Conservation (phyloP, 2,888 invertebrate species). For the Phasia obesa region DNA sequence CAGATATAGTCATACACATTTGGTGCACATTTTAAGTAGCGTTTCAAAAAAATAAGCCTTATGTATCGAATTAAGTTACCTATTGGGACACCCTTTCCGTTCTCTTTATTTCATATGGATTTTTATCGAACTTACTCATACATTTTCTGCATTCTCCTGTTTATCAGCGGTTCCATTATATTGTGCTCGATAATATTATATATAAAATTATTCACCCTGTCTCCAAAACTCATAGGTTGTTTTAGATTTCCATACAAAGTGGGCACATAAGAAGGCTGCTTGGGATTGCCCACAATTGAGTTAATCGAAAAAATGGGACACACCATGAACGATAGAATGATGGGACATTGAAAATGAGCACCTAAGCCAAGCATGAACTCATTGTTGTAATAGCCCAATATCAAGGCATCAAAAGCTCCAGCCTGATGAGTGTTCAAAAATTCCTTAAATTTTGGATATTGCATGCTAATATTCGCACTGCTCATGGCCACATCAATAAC, state of each 20-base stretch:
- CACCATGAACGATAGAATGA: constrained; percentile 75
- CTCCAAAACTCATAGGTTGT: constrained; percentile 72
- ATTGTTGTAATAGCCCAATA: constrained; percentile 77
- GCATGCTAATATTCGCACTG: constrained; percentile 57
- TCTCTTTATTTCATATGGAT: no score
- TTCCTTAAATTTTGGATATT: constrained; percentile 63
- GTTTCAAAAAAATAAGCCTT: no score
- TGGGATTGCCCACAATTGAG: constrained; percentile 75
- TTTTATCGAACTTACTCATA: constrained; percentile 57
- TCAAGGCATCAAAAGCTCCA: constrained; percentile 76
- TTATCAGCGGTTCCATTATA: constrained; percentile 11
- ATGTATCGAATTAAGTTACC: no score
- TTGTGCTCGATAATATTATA: constrained; percentile 40
- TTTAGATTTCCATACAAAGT: constrained; percentile 58
- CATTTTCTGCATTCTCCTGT: constrained; percentile 6
- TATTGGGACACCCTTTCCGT: no score
- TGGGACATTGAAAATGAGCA: constrained; percentile 78
- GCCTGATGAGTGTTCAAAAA: constrained; percentile 71
- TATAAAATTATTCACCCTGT: constrained; percentile 72
- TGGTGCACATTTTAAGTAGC: no score
- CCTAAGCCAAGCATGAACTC: constrained; percentile 79
- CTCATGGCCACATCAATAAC: constrained; percentile 25
- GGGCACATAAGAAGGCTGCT: constrained; percentile 75
- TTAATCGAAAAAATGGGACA: constrained; percentile 72
- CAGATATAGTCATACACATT: no score